Evolutionary conservation across 2,888 invertebrate genomes (phyloP).

Genomic region (Brassicogethes aeneus): DNA sequence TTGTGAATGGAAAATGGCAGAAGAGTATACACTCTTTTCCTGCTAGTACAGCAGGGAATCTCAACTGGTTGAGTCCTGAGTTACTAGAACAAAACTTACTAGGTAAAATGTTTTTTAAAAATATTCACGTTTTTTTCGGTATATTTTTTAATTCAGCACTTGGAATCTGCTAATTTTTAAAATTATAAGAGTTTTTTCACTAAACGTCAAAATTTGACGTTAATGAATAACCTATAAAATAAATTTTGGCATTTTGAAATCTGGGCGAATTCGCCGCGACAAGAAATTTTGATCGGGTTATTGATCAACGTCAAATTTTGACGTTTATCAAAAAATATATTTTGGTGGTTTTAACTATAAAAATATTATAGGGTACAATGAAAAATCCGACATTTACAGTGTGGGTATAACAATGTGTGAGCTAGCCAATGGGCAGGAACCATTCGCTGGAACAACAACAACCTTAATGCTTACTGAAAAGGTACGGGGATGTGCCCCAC

Average conservation of each 20-base stretch:
- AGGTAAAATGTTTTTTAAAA: constrained; percentile 22
- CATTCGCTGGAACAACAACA: constrained; percentile 76
- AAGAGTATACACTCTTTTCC: constrained; percentile 68
- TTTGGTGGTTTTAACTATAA: background rate
- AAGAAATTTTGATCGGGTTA: no score
- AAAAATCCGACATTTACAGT: constrained; percentile 86
- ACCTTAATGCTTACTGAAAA: constrained; percentile 90
- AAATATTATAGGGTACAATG: constrained; percentile 61
- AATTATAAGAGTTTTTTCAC: no score
- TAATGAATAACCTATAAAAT: no score
- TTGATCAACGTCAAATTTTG: background rate
- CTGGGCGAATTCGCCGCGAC: no score
- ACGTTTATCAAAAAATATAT: constrained; percentile 1
- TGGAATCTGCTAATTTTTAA: no score
- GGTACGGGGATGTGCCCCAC: constrained; percentile 68
- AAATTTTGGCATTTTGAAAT: no score
- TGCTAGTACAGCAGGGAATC: constrained; percentile 55
- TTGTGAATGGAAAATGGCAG: constrained; percentile 62
- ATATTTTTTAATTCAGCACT: no score
- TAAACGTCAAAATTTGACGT: no score
- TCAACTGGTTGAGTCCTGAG: constrained; percentile 91
- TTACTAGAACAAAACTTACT: constrained; percentile 62
- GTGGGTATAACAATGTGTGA: constrained; percentile 83
- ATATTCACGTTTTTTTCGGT: no score
- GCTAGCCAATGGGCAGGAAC: constrained; percentile 80